These are phyloP conservation scores for Platichthys stellatus DNA, from an alignment of 2,113 vertebrate genomes.

Conservation along the genomic window DNA sequence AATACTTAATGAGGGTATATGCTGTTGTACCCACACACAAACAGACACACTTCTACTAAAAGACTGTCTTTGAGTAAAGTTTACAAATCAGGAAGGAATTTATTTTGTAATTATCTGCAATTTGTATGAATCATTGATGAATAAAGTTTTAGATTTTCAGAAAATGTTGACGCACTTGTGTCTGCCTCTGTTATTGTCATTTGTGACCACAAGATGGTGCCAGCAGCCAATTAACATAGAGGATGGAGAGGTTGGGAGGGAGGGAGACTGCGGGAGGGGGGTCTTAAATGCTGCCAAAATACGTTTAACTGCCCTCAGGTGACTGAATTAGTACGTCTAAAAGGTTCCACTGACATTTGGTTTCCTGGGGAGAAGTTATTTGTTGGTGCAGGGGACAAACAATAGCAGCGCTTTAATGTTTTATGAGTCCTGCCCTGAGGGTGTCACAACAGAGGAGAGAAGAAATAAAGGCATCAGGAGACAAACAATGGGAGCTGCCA, in stretches of 20 bases:
- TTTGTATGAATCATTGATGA: constrained; percentile 37
- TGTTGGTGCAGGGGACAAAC: constrained; percentile 32
- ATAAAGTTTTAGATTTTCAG: constrained; percentile 33
- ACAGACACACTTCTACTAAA: constrained; percentile 10
- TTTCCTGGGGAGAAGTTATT: constrained; percentile 55
- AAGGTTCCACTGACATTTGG: constrained; percentile 65
- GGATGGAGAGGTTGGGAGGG: neutral
- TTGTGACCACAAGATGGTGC: constrained; percentile 56
- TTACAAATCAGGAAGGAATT: constrained; percentile 41
- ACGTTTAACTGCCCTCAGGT: constrained; percentile 25
- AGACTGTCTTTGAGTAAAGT: constrained; percentile 25
- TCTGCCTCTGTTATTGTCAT: neutral
- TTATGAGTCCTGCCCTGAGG: constrained; percentile 57
- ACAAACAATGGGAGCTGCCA: neutral
- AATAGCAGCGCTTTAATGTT: constrained; percentile 66
- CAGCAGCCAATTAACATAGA: constrained; percentile 3
- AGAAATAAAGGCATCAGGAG: constrained; percentile 32
- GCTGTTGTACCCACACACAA: neutral
- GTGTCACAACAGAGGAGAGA: neutral
- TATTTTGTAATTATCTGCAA: constrained; percentile 56
- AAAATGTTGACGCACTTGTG: neutral
- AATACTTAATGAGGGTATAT: neutral
- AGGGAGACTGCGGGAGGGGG: neutral
- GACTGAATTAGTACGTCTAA: constrained; percentile 55
- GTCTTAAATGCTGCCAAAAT: constrained; percentile 39